phyloP scores from a whole-genome alignment of 2,888 invertebrate species.

The Drosophila monieri region DNA sequence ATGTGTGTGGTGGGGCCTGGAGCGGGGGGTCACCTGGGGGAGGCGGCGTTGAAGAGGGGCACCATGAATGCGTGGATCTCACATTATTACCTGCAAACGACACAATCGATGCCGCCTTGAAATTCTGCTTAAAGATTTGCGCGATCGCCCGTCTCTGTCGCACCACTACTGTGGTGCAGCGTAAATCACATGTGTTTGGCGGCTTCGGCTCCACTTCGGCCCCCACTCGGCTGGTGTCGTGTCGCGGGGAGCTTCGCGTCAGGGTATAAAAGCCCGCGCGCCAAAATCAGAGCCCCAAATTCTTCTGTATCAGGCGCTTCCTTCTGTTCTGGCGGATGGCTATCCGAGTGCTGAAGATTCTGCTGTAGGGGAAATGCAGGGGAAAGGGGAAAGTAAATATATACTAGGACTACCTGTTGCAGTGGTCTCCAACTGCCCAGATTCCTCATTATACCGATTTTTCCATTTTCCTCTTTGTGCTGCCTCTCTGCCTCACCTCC shows the following conservation, averaged over 20 bases:
- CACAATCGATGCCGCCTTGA: conserved; percentile 77
- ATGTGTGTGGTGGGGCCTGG: conserved; percentile 25
- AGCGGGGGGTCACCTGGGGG: conserved; percentile 23
- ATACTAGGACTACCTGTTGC: conserved; percentile 62
- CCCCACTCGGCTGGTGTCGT: conserved; percentile 54
- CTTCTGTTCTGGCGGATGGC: conserved; percentile 6
- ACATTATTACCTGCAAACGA: conserved; percentile 79
- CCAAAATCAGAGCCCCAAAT: conserved; percentile 72
- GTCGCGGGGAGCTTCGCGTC: conserved; percentile 50
- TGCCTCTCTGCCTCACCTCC: neutral
- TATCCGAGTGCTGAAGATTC: neutral
- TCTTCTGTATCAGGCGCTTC: conserved; percentile 31
- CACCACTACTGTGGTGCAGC: conserved; percentile 33
- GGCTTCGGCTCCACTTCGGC: conserved; percentile 29
- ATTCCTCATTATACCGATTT: conserved; percentile 48
- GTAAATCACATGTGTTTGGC: conserved; percentile 63
- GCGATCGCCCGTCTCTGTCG: conserved; percentile 16
- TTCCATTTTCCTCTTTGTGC: conserved; percentile 33
- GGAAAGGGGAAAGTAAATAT: conserved; percentile 56
- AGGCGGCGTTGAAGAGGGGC: conserved; percentile 28
- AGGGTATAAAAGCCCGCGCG: conserved; percentile 81
- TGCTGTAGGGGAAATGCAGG: conserved; percentile 31
- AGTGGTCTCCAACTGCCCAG: conserved; percentile 54
- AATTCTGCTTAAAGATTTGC: conserved; percentile 69
- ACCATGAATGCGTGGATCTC: conserved; percentile 77